Base-by-base conservation (phyloP, 2,888 invertebrate genomes). In the Encarsia formosa region DNA sequence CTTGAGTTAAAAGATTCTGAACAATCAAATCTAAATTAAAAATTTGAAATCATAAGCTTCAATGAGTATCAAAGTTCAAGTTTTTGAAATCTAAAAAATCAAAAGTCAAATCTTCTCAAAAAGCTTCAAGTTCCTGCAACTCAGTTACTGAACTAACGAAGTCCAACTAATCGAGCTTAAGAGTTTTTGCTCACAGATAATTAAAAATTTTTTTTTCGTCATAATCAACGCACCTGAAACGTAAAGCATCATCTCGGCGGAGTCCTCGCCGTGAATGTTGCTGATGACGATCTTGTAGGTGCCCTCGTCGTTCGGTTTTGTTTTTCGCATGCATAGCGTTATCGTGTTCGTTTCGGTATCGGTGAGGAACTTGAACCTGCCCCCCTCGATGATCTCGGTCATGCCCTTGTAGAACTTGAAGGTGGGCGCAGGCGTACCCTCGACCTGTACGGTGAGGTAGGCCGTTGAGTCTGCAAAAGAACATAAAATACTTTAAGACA, bases 341-440 rank as follows among this genome's bases (percentile, higher is more conserved):
- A 97, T 89, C 52, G 88, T 85, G 70, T 92, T 94, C 54, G 87
- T 87, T 66, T 94, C 91, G 42, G 95, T 91, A 76, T 98, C 97
- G 32, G 97, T 96, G 65, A 92, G 80, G 73, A 92, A 90, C 75
- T 94, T 95, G 77, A 93, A 96, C 57, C 96, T 85, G 61, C 97
- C 98, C 62, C 95, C 93, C 76, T 94, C 94, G 68, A 93, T 85
- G 65, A 96, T 90, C 77, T 94, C 93, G 24, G 87, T 86, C 66
- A 92, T 88, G 62, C 92, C 93, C 79, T 93, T 94, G 80, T 91
- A 94, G 79, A 93, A 96, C 75, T 89, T 92, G 78, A 97, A 94
- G 19, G 91, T 91, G 4, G 98, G 97, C 48, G 91, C 85, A 41
- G 97, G 96, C 69, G 89, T 88, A 71, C 97, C 96, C 76, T 95